Percentiles rank a stretch among this genome's conserved stretches.
phyloP scores from a whole-genome alignment of 1,140 invertebrate species.

The Aricia agestis region DNA sequence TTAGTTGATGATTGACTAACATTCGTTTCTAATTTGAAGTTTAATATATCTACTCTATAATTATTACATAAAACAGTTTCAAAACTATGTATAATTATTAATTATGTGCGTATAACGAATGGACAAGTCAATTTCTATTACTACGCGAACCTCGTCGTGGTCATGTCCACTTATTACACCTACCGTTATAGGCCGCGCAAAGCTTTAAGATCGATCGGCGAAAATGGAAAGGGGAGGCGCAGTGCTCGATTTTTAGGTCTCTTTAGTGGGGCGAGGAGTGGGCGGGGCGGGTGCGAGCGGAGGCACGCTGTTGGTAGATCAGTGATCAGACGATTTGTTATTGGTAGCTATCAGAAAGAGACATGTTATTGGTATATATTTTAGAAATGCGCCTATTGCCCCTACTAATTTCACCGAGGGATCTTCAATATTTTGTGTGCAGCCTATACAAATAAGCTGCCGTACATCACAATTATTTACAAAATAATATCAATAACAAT shows the following conservation, averaged over 20 bases:
- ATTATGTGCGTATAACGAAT: slow-evolving; percentile 10
- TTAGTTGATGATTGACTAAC: slow-evolving; percentile 17
- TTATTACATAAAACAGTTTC: background rate
- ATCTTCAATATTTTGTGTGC: too few relatives aligned
- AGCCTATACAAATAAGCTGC: background rate
- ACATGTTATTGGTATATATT: too few relatives aligned
- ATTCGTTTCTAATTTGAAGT: slow-evolving; percentile 13
- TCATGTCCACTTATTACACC: background rate
- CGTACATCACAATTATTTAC: background rate
- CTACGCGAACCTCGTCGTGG: background rate
- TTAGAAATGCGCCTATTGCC: too few relatives aligned
- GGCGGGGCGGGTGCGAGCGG: too few relatives aligned
- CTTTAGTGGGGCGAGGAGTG: too few relatives aligned
- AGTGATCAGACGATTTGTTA: too few relatives aligned
- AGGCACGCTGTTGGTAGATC: too few relatives aligned
- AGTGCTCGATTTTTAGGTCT: background rate
- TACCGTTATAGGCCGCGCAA: background rate
- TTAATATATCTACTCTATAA: background rate
- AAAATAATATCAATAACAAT: background rate
- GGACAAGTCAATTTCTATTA: background rate
- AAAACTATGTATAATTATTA: background rate
- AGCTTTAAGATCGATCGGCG: background rate
- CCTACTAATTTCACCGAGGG: too few relatives aligned
- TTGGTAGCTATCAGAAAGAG: too few relatives aligned
- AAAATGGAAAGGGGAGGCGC: background rate